phyloP scores from a whole-genome alignment of 2,888 invertebrate species.

The Rhagophthalmus giganteus region DNA sequence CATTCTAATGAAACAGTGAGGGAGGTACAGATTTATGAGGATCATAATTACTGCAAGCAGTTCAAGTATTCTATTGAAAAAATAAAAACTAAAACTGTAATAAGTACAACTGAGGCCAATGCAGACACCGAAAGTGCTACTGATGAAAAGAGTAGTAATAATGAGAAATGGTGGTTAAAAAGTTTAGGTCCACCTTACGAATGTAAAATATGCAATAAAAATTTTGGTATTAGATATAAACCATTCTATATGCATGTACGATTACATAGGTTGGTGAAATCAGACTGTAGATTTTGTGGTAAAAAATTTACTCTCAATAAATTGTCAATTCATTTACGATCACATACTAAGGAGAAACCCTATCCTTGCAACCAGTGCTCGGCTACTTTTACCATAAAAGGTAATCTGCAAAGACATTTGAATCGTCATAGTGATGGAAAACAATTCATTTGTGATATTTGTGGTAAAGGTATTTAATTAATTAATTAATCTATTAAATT shows the following conservation, averaged over 20 bases:
- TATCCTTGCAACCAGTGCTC: constrained; percentile 27
- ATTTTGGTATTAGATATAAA: constrained; percentile 7
- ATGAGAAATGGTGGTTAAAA: constrained; percentile 9
- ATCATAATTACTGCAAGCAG: background rate
- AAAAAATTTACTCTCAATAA: constrained; percentile 7
- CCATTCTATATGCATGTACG: constrained; percentile 15
- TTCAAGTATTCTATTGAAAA: too few species aligned
- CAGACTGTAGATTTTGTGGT: constrained; percentile 6
- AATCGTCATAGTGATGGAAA: constrained; percentile 40
- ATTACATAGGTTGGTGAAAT: background rate
- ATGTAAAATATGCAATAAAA: constrained; percentile 12
- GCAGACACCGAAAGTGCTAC: background rate
- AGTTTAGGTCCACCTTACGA: constrained; percentile 9
- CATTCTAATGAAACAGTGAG: background rate
- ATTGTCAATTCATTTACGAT: constrained; percentile 42
- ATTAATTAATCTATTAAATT: too few species aligned
- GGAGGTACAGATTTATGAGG: background rate
- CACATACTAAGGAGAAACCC: constrained; percentile 49
- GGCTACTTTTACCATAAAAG: constrained; percentile 29
- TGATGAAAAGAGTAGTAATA: background rate
- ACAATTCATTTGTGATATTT: constrained; percentile 41
- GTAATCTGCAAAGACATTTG: constrained; percentile 41
- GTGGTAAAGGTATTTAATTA: constrained; percentile 37
- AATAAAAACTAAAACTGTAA: background rate
- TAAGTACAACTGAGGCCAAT: too few species aligned